Evolutionary conservation across 2,797 vertebrate species (phyloP).

Genomic region (Trachurus trachurus): DNA sequence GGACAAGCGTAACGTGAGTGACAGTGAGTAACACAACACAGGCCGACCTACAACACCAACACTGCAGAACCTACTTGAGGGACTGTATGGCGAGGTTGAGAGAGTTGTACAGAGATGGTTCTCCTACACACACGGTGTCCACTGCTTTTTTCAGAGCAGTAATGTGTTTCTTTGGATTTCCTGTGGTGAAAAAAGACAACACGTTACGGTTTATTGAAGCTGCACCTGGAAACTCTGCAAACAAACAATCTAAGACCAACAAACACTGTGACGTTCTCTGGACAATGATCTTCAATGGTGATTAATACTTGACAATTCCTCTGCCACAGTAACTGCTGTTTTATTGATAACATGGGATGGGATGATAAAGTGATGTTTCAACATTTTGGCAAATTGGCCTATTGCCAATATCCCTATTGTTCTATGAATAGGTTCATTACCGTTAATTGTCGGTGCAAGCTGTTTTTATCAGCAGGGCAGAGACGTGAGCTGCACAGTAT

Average conservation of each 20-base stretch:
- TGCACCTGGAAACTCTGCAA: neutral
- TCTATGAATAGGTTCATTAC: no score
- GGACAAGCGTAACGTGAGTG: conserved; percentile 18
- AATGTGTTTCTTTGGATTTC: conserved; percentile 93
- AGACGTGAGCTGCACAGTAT: no score
- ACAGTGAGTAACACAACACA: neutral
- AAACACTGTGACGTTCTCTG: no score
- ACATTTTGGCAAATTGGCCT: no score
- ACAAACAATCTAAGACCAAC: no score
- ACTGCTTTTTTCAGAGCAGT: conserved; percentile 92
- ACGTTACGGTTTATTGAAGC: neutral
- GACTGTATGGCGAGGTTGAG: conserved; percentile 93
- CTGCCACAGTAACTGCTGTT: neutral
- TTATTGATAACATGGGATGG: neutral
- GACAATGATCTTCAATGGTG: no score
- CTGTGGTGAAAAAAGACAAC: conserved; percentile 75
- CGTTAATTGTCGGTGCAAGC: no score
- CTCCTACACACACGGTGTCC: conserved; percentile 91
- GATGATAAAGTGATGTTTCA: no score
- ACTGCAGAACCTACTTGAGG: conserved; percentile 89
- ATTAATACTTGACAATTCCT: no score
- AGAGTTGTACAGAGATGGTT: conserved; percentile 97
- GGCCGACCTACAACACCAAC: neutral
- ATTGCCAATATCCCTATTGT: no score
- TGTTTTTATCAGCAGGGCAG: no score